Evolutionary conservation across 2,113 vertebrate genomes (phyloP).

Genomic region (Cheirogaleus medius): DNA sequence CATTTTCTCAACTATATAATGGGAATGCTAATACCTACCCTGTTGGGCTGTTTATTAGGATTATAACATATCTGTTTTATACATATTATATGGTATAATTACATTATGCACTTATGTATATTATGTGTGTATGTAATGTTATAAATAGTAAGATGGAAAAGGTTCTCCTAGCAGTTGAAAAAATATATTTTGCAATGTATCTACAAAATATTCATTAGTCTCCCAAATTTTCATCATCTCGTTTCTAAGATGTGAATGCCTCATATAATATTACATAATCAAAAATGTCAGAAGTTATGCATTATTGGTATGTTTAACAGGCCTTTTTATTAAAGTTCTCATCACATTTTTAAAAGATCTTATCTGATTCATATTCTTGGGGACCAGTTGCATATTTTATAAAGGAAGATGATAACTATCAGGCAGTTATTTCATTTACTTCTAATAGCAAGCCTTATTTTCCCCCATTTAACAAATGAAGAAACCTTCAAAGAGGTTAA

Average conservation of each 20-base stretch:
- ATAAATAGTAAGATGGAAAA: constrained; percentile 18
- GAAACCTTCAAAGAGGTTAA: not conserved
- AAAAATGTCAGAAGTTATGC: not conserved
- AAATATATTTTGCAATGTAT: not conserved
- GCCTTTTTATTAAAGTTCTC: not conserved
- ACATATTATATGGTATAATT: not conserved
- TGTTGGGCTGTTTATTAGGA: not conserved
- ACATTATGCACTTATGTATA: not conserved
- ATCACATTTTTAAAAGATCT: not conserved
- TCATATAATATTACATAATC: constrained; percentile 1
- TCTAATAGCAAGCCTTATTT: not conserved
- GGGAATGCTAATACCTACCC: not conserved
- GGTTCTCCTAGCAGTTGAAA: not conserved
- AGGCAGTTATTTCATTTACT: not conserved
- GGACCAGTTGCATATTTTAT: not conserved
- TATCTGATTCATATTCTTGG: not conserved
- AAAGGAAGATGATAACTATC: not conserved
- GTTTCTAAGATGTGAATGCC: constrained; percentile 27
- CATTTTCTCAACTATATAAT: constrained; percentile 36
- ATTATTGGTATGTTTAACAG: not conserved
- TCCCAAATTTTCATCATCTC: not conserved
- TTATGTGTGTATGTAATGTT: not conserved
- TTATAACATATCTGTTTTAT: not conserved
- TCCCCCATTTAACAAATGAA: not conserved
- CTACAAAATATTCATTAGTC: not conserved